Conservation (phyloP, 2,797 vertebrate species). For the Darevskia nairensis region DNA sequence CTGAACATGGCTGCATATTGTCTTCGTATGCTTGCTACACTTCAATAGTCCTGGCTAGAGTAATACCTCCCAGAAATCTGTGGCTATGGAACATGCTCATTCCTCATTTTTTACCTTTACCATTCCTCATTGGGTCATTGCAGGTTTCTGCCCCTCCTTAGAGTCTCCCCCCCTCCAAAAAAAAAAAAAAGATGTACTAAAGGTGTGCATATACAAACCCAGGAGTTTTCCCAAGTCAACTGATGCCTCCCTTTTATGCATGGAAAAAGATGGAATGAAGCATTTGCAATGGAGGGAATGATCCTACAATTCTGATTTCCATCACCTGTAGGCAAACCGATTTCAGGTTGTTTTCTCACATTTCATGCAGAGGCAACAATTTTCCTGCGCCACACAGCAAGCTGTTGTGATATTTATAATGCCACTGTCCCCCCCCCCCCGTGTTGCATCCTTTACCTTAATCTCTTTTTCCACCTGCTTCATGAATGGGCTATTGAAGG, state of each 20-base stretch:
- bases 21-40: too few species aligned
- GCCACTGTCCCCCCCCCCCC: slow-evolving; percentile 18
- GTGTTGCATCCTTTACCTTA: slow-evolving; percentile 20
- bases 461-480: slow-evolving; percentile 38
- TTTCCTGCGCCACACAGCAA: slow-evolving; percentile 15
- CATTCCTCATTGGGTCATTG: too few species aligned
- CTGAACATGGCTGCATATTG: not conserved
- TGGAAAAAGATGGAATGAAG: not conserved
- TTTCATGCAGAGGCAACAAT: slow-evolving; percentile 18
- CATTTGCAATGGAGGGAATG: not conserved
- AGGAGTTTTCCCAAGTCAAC: too few species aligned
- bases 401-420: slow-evolving; percentile 38
- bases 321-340: slow-evolving; percentile 11
- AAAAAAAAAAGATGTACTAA: too few species aligned
- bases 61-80: too few species aligned
- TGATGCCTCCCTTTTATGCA: too few species aligned
- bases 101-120: too few species aligned
- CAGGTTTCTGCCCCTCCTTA: too few species aligned
- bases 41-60: too few species aligned
- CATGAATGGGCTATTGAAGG: slow-evolving; percentile 39
- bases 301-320: not conserved
- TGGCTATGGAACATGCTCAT: too few species aligned
- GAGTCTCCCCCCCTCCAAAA: too few species aligned
- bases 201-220: too few species aligned
- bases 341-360: not conserved